Percentiles rank a stretch among this genome's conserved stretches.
These are phyloP conservation scores for Thalassophryne amazonica DNA, from an alignment of 2,797 vertebrate species.

Conservation along the genomic window DNA sequence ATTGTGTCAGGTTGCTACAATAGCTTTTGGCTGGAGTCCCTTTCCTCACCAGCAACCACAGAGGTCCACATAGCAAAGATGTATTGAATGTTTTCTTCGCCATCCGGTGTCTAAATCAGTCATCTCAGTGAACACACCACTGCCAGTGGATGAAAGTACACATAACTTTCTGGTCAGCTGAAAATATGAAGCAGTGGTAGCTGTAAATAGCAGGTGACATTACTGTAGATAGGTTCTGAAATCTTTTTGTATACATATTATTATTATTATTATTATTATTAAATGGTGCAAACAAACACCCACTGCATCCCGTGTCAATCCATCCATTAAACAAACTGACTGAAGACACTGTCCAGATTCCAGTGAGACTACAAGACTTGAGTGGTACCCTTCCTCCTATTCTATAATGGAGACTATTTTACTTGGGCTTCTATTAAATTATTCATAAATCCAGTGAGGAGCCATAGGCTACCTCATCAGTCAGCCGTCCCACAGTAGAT, in stretches of 20 bases:
- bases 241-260: too few species aligned
- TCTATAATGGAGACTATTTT: constrained; percentile 54
- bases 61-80: constrained; percentile 20
- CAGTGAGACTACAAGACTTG: background rate
- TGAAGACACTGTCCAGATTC: background rate
- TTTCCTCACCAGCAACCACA: constrained; percentile 17
- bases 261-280: too few species aligned
- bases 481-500: constrained; percentile 58
- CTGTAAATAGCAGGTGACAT: too few species aligned
- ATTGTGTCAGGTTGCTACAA: constrained; percentile 13
- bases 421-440: constrained; percentile 57
- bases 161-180: constrained; percentile 22
- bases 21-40: constrained; percentile 25
- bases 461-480: constrained; percentile 68
- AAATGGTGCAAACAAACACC: too few species aligned
- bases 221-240: too few species aligned
- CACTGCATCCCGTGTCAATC: too few species aligned
- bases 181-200: constrained; percentile 20
- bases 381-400: constrained; percentile 7
- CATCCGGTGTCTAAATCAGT: constrained; percentile 30
- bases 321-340: too few species aligned
- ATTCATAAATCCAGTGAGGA: constrained; percentile 63
- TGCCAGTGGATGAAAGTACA: constrained; percentile 16
- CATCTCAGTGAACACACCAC: constrained; percentile 28
- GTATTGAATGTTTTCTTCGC: constrained; percentile 24